Percentiles rank a stretch among this genome's conserved stretches.
These are phyloP conservation scores for Laspeyria flexula DNA, from an alignment of 2,888 invertebrate genomes.

Conservation along the genomic window DNA sequence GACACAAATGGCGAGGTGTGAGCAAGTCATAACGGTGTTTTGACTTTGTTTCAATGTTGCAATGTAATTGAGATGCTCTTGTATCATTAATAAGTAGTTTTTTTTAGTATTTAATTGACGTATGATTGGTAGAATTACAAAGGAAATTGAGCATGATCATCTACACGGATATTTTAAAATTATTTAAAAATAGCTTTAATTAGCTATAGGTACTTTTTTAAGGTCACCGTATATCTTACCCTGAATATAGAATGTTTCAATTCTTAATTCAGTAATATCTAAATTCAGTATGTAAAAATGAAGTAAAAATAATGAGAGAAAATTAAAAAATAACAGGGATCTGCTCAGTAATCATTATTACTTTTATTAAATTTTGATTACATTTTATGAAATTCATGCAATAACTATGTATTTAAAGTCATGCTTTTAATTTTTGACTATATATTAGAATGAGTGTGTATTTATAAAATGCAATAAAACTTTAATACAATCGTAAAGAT, in stretches of 20 bases:
- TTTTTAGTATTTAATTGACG: not conserved
- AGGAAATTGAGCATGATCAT: not conserved
- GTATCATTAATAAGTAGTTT: slow-evolving; percentile 15
- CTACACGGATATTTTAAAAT: not conserved
- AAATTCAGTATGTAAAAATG: too few species aligned
- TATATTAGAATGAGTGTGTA: too few species aligned
- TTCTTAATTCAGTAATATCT: too few species aligned
- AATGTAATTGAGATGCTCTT: slow-evolving; percentile 30
- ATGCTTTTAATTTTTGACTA: too few species aligned
- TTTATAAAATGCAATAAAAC: too few species aligned
- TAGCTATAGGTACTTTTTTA: not conserved
- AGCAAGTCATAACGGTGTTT: slow-evolving; percentile 72
- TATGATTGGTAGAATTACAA: slow-evolving; percentile 7
- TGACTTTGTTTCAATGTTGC: slow-evolving; percentile 48
- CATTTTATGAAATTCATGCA: too few species aligned
- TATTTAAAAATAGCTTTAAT: not conserved
- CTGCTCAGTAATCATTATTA: too few species aligned
- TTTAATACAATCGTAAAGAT: too few species aligned
- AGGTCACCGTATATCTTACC: not conserved
- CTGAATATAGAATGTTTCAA: not conserved
- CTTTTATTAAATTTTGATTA: too few species aligned
- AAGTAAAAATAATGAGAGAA: too few species aligned
- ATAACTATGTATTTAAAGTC: too few species aligned
- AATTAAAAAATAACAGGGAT: too few species aligned
- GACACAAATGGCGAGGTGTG: slow-evolving; percentile 65